phyloP scores from a whole-genome alignment of 2,797 vertebrate species.

The Pteronotus mesoamericanus region DNA sequence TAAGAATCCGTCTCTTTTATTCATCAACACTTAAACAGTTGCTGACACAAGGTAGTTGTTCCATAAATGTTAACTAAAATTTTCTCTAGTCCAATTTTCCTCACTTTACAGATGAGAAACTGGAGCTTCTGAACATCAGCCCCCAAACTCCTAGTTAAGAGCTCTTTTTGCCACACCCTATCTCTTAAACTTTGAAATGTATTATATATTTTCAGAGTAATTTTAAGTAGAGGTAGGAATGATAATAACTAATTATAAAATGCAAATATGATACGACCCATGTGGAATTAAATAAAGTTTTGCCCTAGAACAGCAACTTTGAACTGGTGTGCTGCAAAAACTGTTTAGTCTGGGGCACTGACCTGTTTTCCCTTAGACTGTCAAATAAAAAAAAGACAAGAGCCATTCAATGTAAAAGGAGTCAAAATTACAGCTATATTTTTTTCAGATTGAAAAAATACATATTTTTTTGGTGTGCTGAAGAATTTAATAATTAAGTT shows the following conservation, averaged over 20 bases:
- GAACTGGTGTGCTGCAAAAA: not conserved
- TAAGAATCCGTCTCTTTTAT: not conserved
- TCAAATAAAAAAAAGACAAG: not conserved
- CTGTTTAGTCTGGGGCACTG: not conserved
- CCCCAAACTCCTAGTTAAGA: not conserved
- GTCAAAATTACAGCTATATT: not conserved
- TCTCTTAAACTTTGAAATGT: not conserved
- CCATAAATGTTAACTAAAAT: not conserved
- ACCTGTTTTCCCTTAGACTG: not conserved
- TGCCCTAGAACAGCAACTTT: not conserved
- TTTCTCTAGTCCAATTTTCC: not conserved
- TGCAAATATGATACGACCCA: not conserved
- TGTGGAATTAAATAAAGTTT: not conserved
- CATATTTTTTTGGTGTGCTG: not conserved
- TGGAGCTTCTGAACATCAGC: not conserved
- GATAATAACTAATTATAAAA: not conserved
- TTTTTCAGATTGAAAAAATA: not conserved
- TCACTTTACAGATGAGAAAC: not conserved
- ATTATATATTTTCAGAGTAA: not conserved
- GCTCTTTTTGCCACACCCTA: not conserved
- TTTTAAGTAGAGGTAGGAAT: not conserved
- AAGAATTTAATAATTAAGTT: not conserved
- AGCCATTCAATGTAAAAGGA: not conserved
- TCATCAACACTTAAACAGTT: not conserved
- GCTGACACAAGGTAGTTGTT: not conserved